phyloP scores from a whole-genome alignment of 2,888 invertebrate genomes.

The Pheosia tremula region DNA sequence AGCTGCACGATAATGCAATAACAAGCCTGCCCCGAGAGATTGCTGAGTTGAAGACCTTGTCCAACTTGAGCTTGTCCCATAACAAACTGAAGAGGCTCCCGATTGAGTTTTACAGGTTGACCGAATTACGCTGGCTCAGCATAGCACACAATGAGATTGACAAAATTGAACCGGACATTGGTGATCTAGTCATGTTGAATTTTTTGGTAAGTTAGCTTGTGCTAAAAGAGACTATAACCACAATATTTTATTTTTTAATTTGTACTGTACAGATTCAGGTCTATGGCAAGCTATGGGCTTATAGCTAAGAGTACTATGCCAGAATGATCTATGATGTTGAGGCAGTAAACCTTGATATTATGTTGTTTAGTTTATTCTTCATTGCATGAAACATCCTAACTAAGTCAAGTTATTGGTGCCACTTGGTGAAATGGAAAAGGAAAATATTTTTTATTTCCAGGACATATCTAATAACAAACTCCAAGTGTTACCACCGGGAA shows the following conservation, averaged over 20 bases:
- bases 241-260: too few relatives aligned
- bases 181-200: slow-evolving; percentile 90
- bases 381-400: too few relatives aligned
- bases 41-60: slow-evolving; percentile 87
- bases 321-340: too few relatives aligned
- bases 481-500: slow-evolving; percentile 89
- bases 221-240: too few relatives aligned
- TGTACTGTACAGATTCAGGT: too few relatives aligned
- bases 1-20: slow-evolving; percentile 95
- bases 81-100: slow-evolving; percentile 88
- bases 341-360: too few relatives aligned
- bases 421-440: too few relatives aligned
- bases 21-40: slow-evolving; percentile 89
- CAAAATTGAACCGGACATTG: slow-evolving; percentile 88
- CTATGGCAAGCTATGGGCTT: too few relatives aligned
- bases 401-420: too few relatives aligned
- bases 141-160: slow-evolving; percentile 90
- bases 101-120: slow-evolving; percentile 87
- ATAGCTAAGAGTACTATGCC: too few relatives aligned
- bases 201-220: slow-evolving; percentile 62
- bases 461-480: slow-evolving; percentile 92
- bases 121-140: slow-evolving; percentile 88
- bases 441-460: slow-evolving; percentile 70
- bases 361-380: too few relatives aligned
- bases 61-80: slow-evolving; percentile 87